Evolutionary conservation across 2,113 vertebrate genomes (phyloP), one percentile per base, ranked within the genome.

Genomic region (Myocastor coypus): DNA sequence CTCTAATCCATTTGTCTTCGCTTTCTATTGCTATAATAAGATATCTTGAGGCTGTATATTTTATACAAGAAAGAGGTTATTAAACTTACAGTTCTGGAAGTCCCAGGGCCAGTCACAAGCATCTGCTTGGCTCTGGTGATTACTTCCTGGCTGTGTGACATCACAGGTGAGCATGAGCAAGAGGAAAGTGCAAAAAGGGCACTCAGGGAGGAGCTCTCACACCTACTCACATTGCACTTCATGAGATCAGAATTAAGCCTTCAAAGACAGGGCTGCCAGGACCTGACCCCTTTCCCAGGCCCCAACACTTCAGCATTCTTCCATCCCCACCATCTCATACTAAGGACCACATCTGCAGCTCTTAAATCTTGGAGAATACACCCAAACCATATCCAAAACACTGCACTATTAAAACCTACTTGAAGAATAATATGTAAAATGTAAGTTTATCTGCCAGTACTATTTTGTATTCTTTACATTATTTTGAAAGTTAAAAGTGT

Each of bases 401-500:
- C 9, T 24, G 40, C 26, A 37, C 40, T 26, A 42, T 19, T 32
- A 12, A 46, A 77, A 86, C 30, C n/a, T 64, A 46, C 85, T 78
- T 90, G 50, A 91, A 69, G 80, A 90, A 40, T 2, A 16, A 28
- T 40, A 61, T 28, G 12, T 50, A 69, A 92, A 84, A 77, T 52
- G 13, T 26, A 71, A 87, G 69, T 37, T n/a, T 55, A 77, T 30
- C 69, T 71, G 42, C 17, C 71, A 88, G 5, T 64, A 22, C 8
- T 59, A 69, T 46, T 90, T 86, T 85, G 34, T 83, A 13, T 89
- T 85, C 32, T 28, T 61, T 92, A 28, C 9, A 59, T 59, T 57
- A 13, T 84, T 81, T 85, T 92, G 17, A 78, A 94, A 87, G 87
- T 77, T 30, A 94, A 89, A 85, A 82, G 3, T 46, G 66, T 68